Percentiles rank a stretch among this genome's conserved stretches.
phyloP scores from a whole-genome alignment of 92 coral and sea anemone genomes.

The Pocillopora grandis region DNA sequence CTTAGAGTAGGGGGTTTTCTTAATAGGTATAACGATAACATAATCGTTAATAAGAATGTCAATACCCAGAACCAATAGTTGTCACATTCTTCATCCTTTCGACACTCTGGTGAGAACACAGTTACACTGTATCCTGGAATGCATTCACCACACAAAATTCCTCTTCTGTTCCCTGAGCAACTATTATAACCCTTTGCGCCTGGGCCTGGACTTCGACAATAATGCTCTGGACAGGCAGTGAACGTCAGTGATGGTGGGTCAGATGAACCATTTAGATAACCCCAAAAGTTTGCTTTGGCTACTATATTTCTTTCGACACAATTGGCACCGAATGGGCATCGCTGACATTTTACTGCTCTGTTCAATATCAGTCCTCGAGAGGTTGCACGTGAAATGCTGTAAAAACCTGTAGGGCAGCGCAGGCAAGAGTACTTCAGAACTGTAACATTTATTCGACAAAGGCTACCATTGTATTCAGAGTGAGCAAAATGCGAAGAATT shows the following conservation, averaged over 20 bases:
- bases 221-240: constrained; percentile 53
- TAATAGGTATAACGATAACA: constrained; percentile 23
- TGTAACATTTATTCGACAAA: constrained; percentile 31
- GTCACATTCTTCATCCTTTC: constrained; percentile 31
- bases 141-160: constrained; percentile 64
- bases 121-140: constrained; percentile 50
- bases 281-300: constrained; percentile 61
- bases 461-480: not conserved
- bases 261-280: not conserved
- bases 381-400: constrained; percentile 54
- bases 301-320: constrained; percentile 37
- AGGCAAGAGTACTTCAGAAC: constrained; percentile 40
- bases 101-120: constrained; percentile 54
- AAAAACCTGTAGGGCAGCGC: constrained; percentile 41
- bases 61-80: constrained; percentile 55
- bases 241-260: constrained; percentile 48
- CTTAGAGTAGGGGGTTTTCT: constrained; percentile 4
- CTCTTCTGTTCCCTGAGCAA: constrained; percentile 57
- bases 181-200: constrained; percentile 33
- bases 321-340: constrained; percentile 63
- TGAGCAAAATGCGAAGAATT: constrained; percentile 7
- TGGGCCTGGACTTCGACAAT: constrained; percentile 35
- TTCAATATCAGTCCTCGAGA: constrained; percentile 25
- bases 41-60: constrained; percentile 16
- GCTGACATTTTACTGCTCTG: constrained; percentile 32